Evolutionary conservation across 1,140 invertebrate species (phyloP).

Genomic region (Drosophila varians): DNA sequence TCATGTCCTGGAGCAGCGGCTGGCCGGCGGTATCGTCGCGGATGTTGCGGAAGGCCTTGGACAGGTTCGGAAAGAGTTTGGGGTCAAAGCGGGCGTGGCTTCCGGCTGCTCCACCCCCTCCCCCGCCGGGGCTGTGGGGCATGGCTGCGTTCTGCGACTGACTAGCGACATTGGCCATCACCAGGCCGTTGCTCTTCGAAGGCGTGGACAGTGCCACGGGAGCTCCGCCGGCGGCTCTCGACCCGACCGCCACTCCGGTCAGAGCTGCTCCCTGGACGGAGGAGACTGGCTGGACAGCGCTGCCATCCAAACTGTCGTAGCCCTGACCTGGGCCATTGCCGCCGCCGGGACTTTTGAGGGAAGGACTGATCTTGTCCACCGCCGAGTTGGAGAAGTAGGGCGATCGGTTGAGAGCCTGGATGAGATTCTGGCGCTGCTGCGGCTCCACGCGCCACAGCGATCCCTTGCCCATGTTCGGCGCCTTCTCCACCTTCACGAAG

Average conservation of each 20-base stretch:
- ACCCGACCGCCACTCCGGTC: not conserved
- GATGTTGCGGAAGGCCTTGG: conserved; percentile 72
- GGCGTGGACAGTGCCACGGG: conserved; percentile 43
- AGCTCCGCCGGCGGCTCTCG: not conserved
- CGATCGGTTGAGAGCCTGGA: conserved; percentile 92
- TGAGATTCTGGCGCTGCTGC: conserved; percentile 92
- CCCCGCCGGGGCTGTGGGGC: conserved; percentile 23
- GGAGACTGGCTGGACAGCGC: not conserved
- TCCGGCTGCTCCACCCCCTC: not conserved
- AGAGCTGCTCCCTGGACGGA: not conserved
- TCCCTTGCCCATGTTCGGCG: conserved; percentile 95
- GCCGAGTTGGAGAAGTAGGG: conserved; percentile 90
- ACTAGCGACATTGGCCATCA: conserved; percentile 41
- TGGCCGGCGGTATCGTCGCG: conserved; percentile 37
- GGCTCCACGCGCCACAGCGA: conserved; percentile 98
- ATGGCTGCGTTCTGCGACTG: conserved; percentile 19
- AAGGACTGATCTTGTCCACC: conserved; percentile 75
- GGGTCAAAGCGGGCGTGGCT: conserved; percentile 76
- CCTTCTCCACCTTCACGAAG: conserved; percentile 97
- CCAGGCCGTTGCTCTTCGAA: conserved; percentile 45
- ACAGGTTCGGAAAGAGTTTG: conserved; percentile 75
- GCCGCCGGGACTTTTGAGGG: conserved; percentile 66
- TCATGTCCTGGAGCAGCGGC: conserved; percentile 23
- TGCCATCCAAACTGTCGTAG: conserved; percentile 54
- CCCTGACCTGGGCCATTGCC: not conserved